These are phyloP conservation scores for Oreochromis tanganicae DNA, from an alignment of 2,113 vertebrate genomes.

Conservation along the genomic window DNA sequence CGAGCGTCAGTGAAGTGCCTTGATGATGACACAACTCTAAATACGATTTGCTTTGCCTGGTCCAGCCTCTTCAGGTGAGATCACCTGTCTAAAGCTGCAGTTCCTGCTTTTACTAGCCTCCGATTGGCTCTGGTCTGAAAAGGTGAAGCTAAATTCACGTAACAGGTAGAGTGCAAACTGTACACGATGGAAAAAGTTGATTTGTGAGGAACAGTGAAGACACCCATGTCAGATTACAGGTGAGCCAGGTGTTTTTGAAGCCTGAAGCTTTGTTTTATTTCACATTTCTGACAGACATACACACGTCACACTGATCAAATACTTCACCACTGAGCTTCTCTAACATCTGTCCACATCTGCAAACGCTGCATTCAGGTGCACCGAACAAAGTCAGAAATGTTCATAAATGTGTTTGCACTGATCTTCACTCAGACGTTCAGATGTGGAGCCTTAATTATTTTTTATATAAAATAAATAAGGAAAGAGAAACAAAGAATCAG, in stretches of 20 bases:
- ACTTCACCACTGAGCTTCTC: neutral
- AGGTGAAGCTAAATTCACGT: neutral
- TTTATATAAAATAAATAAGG: neutral
- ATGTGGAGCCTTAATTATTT: neutral
- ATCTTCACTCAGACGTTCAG: neutral
- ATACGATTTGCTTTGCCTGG: neutral
- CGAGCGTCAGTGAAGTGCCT: neutral
- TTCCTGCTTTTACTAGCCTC: neutral
- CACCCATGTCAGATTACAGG: neutral
- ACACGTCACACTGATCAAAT: neutral
- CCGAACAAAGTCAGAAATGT: neutral
- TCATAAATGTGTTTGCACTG: neutral
- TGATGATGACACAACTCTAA: neutral
- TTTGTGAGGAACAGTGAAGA: neutral
- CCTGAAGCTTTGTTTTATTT: neutral
- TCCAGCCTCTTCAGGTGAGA: neutral
- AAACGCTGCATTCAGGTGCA: neutral
- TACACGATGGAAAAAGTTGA: neutral
- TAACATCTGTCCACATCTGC: neutral
- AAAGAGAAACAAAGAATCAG: neutral
- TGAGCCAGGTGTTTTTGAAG: neutral
- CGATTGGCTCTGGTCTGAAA: neutral
- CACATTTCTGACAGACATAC: neutral
- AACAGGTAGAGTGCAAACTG: neutral
- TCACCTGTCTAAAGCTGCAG: neutral